Percentiles rank a stretch among this genome's conserved stretches.
phyloP scores from a whole-genome alignment of 2,888 invertebrate genomes.

The Pherbina coryleti region DNA sequence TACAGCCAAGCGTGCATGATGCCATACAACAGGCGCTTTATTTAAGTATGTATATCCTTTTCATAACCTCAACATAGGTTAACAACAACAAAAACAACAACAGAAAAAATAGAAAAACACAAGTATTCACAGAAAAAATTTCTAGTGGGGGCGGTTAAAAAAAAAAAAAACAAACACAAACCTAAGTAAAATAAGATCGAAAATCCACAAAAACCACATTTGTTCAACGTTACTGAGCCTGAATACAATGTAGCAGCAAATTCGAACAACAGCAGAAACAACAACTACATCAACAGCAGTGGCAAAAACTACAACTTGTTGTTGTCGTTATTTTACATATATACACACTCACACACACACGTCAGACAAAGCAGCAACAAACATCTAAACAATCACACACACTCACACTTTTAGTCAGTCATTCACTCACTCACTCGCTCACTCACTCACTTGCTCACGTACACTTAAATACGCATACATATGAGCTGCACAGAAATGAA shows the following conservation, averaged over 20 bases:
- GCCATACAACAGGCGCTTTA: not conserved
- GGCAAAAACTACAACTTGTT: slow-evolving; percentile 15
- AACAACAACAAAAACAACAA: not conserved
- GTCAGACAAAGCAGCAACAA: no score
- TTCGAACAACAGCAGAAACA: not conserved
- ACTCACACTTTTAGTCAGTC: not conserved
- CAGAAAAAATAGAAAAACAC: not conserved
- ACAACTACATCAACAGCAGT: not conserved
- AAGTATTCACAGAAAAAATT: not conserved
- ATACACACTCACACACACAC: not conserved
- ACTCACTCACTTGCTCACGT: not conserved
- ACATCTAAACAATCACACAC: not conserved
- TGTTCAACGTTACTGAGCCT: slow-evolving; percentile 12
- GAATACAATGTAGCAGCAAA: slow-evolving; percentile 13
- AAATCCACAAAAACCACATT: slow-evolving; percentile 44
- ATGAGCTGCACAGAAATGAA: not conserved
- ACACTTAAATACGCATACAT: not conserved
- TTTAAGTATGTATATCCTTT: slow-evolving; percentile 16
- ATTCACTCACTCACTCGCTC: not conserved
- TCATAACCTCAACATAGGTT: slow-evolving; percentile 11
- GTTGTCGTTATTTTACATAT: slow-evolving; percentile 1
- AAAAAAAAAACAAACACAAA: not conserved
- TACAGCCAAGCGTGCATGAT: not conserved
- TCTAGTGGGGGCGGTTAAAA: not conserved
- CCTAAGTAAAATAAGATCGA: slow-evolving; percentile 26